Evolutionary conservation across 2,888 invertebrate species (phyloP), one percentile per base, ranked within the genome.

Genomic region (Lasioglossum malachurum): DNA sequence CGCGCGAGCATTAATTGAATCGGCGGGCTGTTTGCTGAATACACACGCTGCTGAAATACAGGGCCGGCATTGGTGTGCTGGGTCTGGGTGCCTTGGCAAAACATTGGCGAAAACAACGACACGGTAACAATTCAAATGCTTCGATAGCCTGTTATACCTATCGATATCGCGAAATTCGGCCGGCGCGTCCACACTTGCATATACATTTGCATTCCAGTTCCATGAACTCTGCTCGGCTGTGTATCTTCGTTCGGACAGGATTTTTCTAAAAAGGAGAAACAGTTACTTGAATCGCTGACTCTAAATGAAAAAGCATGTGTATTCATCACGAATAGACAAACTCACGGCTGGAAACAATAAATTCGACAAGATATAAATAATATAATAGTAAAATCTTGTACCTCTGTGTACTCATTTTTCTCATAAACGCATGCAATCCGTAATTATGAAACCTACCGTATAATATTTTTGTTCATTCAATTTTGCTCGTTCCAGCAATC

Each of bases 41-140:
- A 69, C 38, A 69, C 69, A 69, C 31, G 0, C 38, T n/a, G n/a
- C 69, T 38, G 69, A 69, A 69, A 69, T 12, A 41, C 69, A 69
- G 38, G 23, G 38, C 12, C 35, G 44, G 75, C 27, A 19, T 8
- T 27, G 31, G 60, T 60, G 75, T 7, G 64, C 27, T 27, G 0
- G 77, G 16, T 64, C 49, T 10, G n/a, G 53, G n/a, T 38, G 38
- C 38, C 77, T 78, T 73, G 73, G 73, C 67, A 77, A 77, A 84
- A 83, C 83, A 83, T n/a, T 27, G 81, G 38, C 77, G 77, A 77
- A 81, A 81, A 81, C 77, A 60, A 72, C 41, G 83, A 77, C 78
- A 74, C 74, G 41, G 60, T 75, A 41, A 64, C n/a, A 60, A 84
- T 83, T 75, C 77, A 83, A 67, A 83, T 64, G 76, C 44, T 27